These are phyloP conservation scores for Tetropium fuscum DNA, from an alignment of 2,888 invertebrate genomes.

Conservation along the genomic window DNA sequence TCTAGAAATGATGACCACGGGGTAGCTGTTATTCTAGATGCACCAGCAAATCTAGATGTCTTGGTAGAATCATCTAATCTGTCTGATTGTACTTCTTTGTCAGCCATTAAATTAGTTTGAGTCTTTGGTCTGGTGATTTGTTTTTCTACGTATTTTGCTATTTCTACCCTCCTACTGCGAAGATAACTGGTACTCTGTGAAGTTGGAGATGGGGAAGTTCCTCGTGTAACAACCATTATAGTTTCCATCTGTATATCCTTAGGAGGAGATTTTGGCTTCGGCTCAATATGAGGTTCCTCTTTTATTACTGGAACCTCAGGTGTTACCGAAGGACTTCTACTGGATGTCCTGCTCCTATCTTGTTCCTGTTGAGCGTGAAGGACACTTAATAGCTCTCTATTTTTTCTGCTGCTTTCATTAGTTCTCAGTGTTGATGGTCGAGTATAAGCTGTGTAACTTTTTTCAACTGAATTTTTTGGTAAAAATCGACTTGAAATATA, in stretches of 20 bases:
- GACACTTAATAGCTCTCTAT: slow-evolving; percentile 61
- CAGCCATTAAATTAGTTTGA: slow-evolving; percentile 70
- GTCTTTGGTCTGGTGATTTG: slow-evolving; percentile 72
- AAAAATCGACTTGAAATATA: slow-evolving; percentile 65
- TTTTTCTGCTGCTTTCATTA: slow-evolving; percentile 62
- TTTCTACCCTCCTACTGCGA: slow-evolving; percentile 77
- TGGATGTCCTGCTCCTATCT: slow-evolving; percentile 57
- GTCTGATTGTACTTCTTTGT: slow-evolving; percentile 82
- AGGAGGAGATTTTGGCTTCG: slow-evolving; percentile 45
- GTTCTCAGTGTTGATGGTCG: slow-evolving; percentile 58
- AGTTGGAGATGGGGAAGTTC: slow-evolving; percentile 83
- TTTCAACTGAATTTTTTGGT: slow-evolving; percentile 64
- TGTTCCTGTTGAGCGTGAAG: slow-evolving; percentile 60
- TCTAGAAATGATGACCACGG: slow-evolving; percentile 76
- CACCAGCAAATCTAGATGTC: slow-evolving; percentile 74
- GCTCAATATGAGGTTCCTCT: slow-evolving; percentile 23
- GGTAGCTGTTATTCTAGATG: slow-evolving; percentile 67
- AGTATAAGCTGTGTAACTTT: slow-evolving; percentile 63
- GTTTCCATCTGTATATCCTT: slow-evolving; percentile 63
- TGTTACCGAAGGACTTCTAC: slow-evolving; percentile 58
- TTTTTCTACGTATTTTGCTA: slow-evolving; percentile 80
- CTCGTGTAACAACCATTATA: slow-evolving; percentile 77
- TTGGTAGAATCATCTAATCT: slow-evolving; percentile 77
- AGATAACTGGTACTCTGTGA: slow-evolving; percentile 69
- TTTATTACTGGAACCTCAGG: slow-evolving; percentile 49